Conservation (phyloP, 1,140 invertebrate genomes). For the Subanguina moxae region DNA sequence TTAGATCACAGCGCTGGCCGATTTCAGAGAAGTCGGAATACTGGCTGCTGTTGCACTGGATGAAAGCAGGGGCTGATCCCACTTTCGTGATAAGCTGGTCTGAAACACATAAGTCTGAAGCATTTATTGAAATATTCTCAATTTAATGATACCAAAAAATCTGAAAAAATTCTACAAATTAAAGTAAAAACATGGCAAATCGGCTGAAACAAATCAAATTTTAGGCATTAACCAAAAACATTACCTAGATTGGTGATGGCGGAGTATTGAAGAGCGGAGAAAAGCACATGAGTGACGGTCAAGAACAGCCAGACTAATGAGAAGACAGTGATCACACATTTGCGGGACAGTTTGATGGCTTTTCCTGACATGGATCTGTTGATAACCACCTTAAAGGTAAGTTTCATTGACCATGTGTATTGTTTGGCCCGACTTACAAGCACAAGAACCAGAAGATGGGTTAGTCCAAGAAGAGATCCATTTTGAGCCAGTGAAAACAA, state of each 20-base stretch:
- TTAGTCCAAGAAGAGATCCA: constrained; percentile 52
- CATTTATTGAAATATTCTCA: neutral
- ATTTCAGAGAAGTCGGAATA: constrained; percentile 52
- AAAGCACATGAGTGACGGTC: constrained; percentile 50
- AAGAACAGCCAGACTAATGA: constrained; percentile 53
- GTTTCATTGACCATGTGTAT: neutral
- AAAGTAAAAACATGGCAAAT: neutral
- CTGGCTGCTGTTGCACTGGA: neutral
- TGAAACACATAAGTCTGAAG: neutral
- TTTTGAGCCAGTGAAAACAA: constrained; percentile 58
- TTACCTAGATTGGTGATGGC: constrained; percentile 52
- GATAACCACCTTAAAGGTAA: constrained; percentile 45
- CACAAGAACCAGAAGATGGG: constrained; percentile 53
- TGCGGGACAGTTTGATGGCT: constrained; percentile 51
- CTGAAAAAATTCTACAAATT: neutral
- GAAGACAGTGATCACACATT: constrained; percentile 50
- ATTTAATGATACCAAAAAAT: constrained; percentile 21
- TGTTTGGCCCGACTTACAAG: constrained; percentile 19
- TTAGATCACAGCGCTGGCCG: constrained; percentile 48
- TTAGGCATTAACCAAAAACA: neutral
- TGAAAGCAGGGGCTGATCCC: no score
- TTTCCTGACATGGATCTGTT: constrained; percentile 56
- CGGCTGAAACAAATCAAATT: neutral
- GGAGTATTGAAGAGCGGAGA: constrained; percentile 53
- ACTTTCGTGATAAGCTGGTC: constrained; percentile 5